Percentiles rank a stretch among this genome's conserved stretches.
Evolutionary conservation across 2,888 invertebrate genomes (phyloP).

Genomic region (Glyphotaelius pellucidus): DNA sequence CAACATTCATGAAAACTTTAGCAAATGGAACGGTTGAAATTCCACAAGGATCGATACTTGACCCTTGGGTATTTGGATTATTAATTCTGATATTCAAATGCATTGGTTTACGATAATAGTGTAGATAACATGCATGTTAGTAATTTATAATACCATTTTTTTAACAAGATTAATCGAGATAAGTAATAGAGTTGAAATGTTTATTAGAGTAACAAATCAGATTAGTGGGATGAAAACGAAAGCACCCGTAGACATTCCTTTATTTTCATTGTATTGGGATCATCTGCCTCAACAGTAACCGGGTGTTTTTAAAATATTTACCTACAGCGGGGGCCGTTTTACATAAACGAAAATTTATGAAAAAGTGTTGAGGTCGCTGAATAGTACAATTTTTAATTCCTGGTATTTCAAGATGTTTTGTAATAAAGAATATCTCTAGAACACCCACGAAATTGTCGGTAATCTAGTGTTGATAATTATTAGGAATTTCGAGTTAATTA

Average conservation of each 20-base stretch:
- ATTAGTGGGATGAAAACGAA: slow-evolving; percentile 2
- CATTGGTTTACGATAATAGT: neutral
- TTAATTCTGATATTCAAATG: neutral
- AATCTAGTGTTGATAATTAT: neutral
- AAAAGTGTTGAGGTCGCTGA: neutral
- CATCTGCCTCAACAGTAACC: neutral
- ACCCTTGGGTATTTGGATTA: neutral
- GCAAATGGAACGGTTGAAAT: neutral
- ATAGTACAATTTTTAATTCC: neutral
- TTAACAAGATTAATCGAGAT: neutral
- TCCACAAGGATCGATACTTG: neutral
- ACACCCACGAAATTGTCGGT: neutral
- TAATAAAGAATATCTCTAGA: neutral
- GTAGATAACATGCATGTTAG: neutral
- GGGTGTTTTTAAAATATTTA: neutral
- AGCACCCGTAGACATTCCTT: neutral
- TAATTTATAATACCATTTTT: neutral
- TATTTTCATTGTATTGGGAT: neutral
- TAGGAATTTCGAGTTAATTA: neutral
- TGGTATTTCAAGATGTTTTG: neutral
- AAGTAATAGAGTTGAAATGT: neutral
- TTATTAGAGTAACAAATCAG: neutral
- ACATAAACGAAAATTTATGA: neutral
- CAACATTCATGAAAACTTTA: neutral
- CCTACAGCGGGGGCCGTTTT: neutral